Conservation (phyloP, 1,140 invertebrate species). For the Drosophila subobscura region DNA sequence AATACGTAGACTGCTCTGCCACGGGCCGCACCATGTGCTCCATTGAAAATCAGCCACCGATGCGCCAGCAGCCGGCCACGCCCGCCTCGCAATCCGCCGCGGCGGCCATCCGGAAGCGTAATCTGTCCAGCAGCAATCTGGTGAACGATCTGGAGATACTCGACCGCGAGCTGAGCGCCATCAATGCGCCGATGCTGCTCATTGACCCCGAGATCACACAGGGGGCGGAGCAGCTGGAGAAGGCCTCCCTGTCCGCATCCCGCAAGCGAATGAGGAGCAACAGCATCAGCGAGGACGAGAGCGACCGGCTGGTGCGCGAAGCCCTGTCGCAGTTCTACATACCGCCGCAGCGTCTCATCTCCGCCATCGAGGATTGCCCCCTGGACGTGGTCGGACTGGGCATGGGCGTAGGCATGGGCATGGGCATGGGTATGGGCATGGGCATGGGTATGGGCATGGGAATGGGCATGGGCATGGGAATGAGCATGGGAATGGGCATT, state of each 20-base stretch:
- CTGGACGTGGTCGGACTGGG: slow-evolving; percentile 72
- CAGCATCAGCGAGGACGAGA: slow-evolving; percentile 85
- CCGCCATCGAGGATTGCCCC: slow-evolving; percentile 86
- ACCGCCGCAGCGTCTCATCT: slow-evolving; percentile 88
- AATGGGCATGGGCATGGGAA: slow-evolving; percentile 13
- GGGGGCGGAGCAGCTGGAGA: slow-evolving; percentile 82
- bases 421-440: slow-evolving; percentile 17
- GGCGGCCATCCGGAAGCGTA: slow-evolving; percentile 55
- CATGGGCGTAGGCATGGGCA: slow-evolving; percentile 18
- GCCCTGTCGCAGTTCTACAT: slow-evolving; percentile 89
- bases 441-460: slow-evolving; percentile 44
- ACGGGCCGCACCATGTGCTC: slow-evolving; percentile 53
- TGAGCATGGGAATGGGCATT: slow-evolving; percentile 17
- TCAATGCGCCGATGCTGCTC: slow-evolving; percentile 80
- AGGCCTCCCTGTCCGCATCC: slow-evolving; percentile 67
- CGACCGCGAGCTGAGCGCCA: slow-evolving; percentile 81
- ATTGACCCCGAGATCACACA: slow-evolving; percentile 82
- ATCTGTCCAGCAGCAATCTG: slow-evolving; percentile 72
- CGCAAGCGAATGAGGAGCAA: slow-evolving; percentile 83
- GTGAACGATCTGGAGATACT: slow-evolving; percentile 78
- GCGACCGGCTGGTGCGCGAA: slow-evolving; percentile 86
- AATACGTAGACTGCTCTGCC: slow-evolving; percentile 6
- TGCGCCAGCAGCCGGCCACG: slow-evolving; percentile 14
- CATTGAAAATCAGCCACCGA: slow-evolving; percentile 60
- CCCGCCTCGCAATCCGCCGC: slow-evolving; percentile 26